Percentiles rank a stretch among this genome's conserved stretches.
Evolutionary conservation across 1,140 invertebrate species (phyloP).

Genomic region (Trichonephila clavata): DNA sequence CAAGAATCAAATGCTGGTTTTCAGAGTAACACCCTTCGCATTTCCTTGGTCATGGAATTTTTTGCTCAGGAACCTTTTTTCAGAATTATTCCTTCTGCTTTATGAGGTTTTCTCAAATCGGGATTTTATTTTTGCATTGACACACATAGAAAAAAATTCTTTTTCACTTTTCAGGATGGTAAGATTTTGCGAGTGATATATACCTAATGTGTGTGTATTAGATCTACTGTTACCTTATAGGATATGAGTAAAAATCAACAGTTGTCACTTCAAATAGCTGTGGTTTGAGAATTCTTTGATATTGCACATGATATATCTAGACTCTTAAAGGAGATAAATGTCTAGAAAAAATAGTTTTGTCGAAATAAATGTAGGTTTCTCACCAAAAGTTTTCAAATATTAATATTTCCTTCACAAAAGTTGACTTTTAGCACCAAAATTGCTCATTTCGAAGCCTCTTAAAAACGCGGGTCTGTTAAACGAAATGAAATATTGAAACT

Average conservation of each 20-base stretch:
- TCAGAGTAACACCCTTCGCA: background rate
- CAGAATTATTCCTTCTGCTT: background rate
- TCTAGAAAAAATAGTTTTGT: background rate
- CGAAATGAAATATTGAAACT: background rate
- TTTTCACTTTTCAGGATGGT: background rate
- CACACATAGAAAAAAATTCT: background rate
- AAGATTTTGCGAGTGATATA: background rate
- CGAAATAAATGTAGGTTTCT: too few species aligned
- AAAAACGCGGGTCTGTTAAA: background rate
- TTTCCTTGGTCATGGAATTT: too few species aligned
- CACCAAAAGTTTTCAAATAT: background rate
- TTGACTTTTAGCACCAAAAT: background rate
- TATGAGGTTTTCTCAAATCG: background rate
- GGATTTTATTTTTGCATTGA: background rate
- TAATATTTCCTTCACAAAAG: background rate
- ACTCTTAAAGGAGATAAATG: background rate
- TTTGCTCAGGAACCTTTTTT: too few species aligned
- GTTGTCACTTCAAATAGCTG: background rate
- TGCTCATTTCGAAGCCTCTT: background rate
- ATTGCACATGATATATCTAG: background rate
- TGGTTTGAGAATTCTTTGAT: background rate
- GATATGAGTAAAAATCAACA: conserved; percentile 6
- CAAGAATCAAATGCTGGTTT: background rate
- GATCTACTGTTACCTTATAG: background rate
- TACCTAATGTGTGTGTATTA: background rate